phyloP scores from a whole-genome alignment of 2,797 vertebrate genomes.

The Lophotriccus pileatus region DNA sequence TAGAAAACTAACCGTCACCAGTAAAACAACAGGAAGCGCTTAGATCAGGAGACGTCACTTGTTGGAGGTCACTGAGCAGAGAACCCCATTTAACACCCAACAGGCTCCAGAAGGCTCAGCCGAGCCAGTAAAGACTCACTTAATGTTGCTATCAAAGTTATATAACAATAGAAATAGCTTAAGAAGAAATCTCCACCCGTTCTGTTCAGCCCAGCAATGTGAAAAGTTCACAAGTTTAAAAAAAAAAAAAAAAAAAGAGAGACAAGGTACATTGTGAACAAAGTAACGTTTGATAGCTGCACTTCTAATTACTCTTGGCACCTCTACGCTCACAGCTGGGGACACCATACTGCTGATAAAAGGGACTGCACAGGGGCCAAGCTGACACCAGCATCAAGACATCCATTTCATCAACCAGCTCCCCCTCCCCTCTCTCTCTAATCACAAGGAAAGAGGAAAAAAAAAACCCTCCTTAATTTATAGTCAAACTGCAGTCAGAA shows the following conservation, averaged over 20 bases:
- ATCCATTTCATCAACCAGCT: background rate
- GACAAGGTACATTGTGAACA: slow-evolving; percentile 12
- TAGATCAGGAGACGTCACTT: slow-evolving; percentile 61
- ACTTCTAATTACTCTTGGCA: slow-evolving; percentile 17
- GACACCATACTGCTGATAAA: slow-evolving; percentile 11
- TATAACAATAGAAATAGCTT: slow-evolving; percentile 55
- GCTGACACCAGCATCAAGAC: background rate
- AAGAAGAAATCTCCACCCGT: slow-evolving; percentile 48
- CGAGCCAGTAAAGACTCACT: slow-evolving; percentile 43
- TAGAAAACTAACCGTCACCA: slow-evolving; percentile 61
- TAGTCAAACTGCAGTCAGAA: background rate
- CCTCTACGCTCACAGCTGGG: background rate
- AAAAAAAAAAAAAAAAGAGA: background rate
- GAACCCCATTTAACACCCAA: slow-evolving; percentile 69
- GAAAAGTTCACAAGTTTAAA: slow-evolving; percentile 42
- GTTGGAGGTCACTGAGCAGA: slow-evolving; percentile 65
- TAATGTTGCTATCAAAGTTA: slow-evolving; percentile 41
- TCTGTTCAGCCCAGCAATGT: slow-evolving; percentile 14
- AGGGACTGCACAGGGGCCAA: rapidly evolving
- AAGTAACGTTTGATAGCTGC: background rate
- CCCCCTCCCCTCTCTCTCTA: background rate
- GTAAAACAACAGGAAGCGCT: slow-evolving; percentile 65
- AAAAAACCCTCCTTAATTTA: background rate
- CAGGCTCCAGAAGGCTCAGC: slow-evolving; percentile 47
- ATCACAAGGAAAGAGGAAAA: background rate